These are phyloP conservation scores for Psilanteris sp. DNA, from an alignment of 1,140 invertebrate species.

Conservation along the genomic window DNA sequence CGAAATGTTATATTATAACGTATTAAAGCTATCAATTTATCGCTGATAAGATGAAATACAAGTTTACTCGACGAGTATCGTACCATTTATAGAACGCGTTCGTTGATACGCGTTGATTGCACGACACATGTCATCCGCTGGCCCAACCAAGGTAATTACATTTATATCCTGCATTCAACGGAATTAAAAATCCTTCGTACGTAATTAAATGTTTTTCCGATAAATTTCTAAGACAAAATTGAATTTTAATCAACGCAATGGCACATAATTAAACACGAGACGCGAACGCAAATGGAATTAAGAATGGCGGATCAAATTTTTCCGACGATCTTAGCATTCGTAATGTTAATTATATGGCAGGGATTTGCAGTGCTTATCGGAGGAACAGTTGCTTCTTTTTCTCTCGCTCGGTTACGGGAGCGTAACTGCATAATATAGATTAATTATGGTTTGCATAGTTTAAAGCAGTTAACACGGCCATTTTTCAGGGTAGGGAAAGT, in stretches of 20 bases:
- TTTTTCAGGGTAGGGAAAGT: slow-evolving; percentile 38
- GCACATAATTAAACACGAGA: slow-evolving; percentile 33
- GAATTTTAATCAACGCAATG: slow-evolving; percentile 46
- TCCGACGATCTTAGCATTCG: slow-evolving; percentile 16
- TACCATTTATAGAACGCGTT: slow-evolving; percentile 40
- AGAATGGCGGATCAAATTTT: slow-evolving; percentile 29
- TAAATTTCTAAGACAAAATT: slow-evolving; percentile 35
- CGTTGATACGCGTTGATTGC: slow-evolving; percentile 50
- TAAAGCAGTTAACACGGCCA: slow-evolving; percentile 17
- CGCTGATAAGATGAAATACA: slow-evolving; percentile 63
- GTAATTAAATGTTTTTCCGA: slow-evolving; percentile 52
- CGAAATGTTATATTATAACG: slow-evolving; percentile 55
- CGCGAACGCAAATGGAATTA: slow-evolving; percentile 29
- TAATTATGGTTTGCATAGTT: slow-evolving; percentile 37
- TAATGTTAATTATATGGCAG: slow-evolving; percentile 14
- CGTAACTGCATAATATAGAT: slow-evolving; percentile 25
- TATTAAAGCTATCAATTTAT: slow-evolving; percentile 60
- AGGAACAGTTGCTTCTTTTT: neutral
- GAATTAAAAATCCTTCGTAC: slow-evolving; percentile 7
- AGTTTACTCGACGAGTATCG: slow-evolving; percentile 33
- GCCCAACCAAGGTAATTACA: slow-evolving; percentile 44
- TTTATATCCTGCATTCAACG: slow-evolving; percentile 30
- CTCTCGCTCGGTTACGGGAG: slow-evolving; percentile 15
- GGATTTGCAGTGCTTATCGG: slow-evolving; percentile 6
- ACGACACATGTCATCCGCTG: slow-evolving; percentile 48